Evolutionary conservation across 2,888 invertebrate species (phyloP).

Genomic region (Thereva nobilitata): DNA sequence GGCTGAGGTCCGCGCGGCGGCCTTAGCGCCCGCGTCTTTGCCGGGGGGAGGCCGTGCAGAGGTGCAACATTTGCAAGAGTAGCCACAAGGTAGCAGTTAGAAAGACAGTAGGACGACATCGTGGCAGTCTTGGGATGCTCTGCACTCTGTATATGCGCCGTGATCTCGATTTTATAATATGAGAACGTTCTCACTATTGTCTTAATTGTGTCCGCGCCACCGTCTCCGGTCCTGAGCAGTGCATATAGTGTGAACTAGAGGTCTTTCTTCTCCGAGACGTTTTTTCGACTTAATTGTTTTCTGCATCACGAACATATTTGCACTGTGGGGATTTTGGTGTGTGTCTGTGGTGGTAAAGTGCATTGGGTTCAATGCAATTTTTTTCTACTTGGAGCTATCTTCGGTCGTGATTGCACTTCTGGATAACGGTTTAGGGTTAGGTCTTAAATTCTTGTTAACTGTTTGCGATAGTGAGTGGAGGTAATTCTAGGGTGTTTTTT

Average conservation of each 20-base stretch:
- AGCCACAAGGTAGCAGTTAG: no score
- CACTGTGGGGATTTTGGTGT: conserved; percentile 4
- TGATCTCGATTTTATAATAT: conserved; percentile 58
- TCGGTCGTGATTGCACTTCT: conserved; percentile 9
- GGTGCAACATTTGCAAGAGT: no score
- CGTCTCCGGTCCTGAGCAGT: not conserved
- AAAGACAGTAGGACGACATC: not conserved
- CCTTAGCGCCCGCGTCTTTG: no score
- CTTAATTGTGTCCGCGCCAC: conserved; percentile 43
- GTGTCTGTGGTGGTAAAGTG: conserved; percentile 32
- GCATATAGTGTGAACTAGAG: conserved; percentile 30
- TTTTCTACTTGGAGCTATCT: not conserved
- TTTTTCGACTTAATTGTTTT: conserved; percentile 27
- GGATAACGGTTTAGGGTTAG: conserved; percentile 32
- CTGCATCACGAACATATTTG: conserved; percentile 34
- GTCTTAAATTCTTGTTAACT: not conserved
- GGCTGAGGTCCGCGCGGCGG: no score
- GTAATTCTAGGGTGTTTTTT: no score
- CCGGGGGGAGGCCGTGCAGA: no score
- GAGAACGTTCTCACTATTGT: conserved; percentile 60
- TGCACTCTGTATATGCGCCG: conserved; percentile 21
- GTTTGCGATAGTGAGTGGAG: no score
- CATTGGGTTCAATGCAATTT: conserved; percentile 32
- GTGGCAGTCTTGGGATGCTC: not conserved
- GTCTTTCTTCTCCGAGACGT: conserved; percentile 16